Base-by-base conservation (phyloP, 1,140 invertebrate genomes). In the Ephestia elutella region DNA sequence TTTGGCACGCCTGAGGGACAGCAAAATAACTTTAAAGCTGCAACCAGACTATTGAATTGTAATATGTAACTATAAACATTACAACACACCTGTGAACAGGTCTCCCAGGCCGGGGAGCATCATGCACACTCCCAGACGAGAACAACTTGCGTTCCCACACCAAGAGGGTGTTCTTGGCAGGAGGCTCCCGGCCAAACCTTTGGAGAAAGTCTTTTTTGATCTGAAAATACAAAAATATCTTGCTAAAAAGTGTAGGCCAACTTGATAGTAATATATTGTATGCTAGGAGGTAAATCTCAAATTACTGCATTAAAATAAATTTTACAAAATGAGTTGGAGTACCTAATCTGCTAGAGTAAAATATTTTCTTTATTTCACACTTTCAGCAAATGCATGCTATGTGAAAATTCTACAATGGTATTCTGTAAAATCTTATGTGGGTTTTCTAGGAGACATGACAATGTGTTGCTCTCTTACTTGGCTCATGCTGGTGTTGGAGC, bases 61-160 rank as follows among this genome's bases (percentile, higher is more conserved):
- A n/a, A n/a, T n/a, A n/a, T n/a, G n/a, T n/a, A n/a, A n/a, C n/a
- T n/a, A n/a, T n/a, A n/a, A n/a, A n/a, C n/a, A n/a, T n/a, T n/a
- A n/a, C 11, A 3, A 63, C 38, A 35, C 35, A 75, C 75, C 75
- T 63, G 17, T 63, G 70, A 7, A 68, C 59, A 1, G 75, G 75
- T 0, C 75, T 59, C 10, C 75, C 75, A 8, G 69, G 56, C 49
- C 75, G 60, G 9, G 70, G 68, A n/a, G 69, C 69, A 56, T 78
- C 75, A 21, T 62, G 51, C 10, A 78, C 69, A 54, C 65, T 72
- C 3, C 75, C 75, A 10, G 66, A 66, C 7, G 71, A 63, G 56
- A 78, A 78, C 19, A 78, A 51, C 57, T 78, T 78, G 11, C 71
- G 70, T 53, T 75, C 75, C 75, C 75, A 78, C 13, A 65, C 66